These are phyloP conservation scores for Streptopelia turtur DNA, from an alignment of 2,797 vertebrate genomes.

Conservation along the genomic window DNA sequence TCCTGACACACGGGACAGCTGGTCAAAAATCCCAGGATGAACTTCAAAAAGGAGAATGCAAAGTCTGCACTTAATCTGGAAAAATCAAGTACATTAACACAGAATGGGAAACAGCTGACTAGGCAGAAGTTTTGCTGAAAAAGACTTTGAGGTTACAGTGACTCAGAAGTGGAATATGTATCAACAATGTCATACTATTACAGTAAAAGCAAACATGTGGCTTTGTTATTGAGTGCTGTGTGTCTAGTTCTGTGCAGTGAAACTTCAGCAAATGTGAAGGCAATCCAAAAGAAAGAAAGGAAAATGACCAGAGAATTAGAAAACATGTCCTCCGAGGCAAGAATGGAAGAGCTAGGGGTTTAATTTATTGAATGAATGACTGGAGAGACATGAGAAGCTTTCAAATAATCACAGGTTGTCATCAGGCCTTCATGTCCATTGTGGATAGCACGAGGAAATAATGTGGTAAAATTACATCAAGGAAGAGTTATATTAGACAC, in stretches of 20 bases:
- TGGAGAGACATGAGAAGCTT: background rate
- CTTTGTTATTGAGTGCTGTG: background rate
- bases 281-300: slow-evolving; percentile 11
- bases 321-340: background rate
- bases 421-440: background rate
- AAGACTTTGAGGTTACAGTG: slow-evolving; percentile 42
- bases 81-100: slow-evolving; percentile 30
- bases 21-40: background rate
- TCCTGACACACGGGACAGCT: slow-evolving; percentile 23
- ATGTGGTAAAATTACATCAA: background rate
- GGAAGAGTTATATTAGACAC: background rate
- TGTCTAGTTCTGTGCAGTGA: background rate
- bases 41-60: slow-evolving; percentile 45
- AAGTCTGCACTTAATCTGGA: slow-evolving; percentile 41
- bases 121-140: slow-evolving; percentile 48
- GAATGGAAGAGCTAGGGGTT: background rate
- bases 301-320: slow-evolving; percentile 15
- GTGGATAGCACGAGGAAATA: background rate
- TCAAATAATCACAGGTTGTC: background rate
- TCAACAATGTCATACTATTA: slow-evolving; percentile 17
- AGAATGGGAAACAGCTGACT: slow-evolving; percentile 53
- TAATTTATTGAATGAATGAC: background rate
- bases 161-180: slow-evolving; percentile 38
- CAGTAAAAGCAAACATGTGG: slow-evolving; percentile 2
- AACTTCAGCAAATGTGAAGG: slow-evolving; percentile 1